A percentile compares a stretch with the other conserved stretches of the same genome.
Conservation (phyloP, 2,113 vertebrate species). For the Okapia johnstoni region DNA sequence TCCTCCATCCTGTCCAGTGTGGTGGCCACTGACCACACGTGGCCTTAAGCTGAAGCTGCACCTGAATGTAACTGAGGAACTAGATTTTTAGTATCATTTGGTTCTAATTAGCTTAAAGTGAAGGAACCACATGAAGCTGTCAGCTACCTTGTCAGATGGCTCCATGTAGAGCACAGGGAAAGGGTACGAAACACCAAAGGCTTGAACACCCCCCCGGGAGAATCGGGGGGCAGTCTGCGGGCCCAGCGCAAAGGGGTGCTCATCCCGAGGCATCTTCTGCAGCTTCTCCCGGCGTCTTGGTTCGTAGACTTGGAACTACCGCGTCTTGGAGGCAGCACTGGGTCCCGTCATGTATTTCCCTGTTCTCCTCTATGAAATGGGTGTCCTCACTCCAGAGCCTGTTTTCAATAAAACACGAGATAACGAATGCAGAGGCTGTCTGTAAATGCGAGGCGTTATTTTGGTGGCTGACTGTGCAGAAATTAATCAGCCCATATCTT, state of each 20-base stretch:
- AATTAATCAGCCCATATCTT: not conserved
- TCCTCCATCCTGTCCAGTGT: not conserved
- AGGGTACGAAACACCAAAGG: not conserved
- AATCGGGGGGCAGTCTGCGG: not conserved
- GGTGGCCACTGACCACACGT: not conserved
- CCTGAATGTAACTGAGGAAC: not conserved
- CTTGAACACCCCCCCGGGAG: not conserved
- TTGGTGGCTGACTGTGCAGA: not conserved
- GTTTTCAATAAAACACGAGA: not conserved
- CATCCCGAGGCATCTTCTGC: not conserved
- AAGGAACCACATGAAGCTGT: not conserved
- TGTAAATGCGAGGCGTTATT: not conserved
- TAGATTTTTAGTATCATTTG: not conserved
- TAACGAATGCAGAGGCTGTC: not conserved
- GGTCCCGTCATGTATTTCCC: not conserved
- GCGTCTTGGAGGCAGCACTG: rapidly evolving
- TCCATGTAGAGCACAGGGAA: not conserved
- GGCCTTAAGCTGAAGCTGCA: not conserved
- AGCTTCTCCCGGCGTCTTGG: not conserved
- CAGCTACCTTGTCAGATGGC: not conserved
- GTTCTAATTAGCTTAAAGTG: not conserved
- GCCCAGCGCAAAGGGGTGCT: not conserved
- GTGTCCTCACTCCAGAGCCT: not conserved
- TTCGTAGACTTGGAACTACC: not conserved
- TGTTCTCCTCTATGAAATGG: not conserved